Base-by-base conservation (phyloP, 2,888 invertebrate species). In the Deilephila elpenor region DNA sequence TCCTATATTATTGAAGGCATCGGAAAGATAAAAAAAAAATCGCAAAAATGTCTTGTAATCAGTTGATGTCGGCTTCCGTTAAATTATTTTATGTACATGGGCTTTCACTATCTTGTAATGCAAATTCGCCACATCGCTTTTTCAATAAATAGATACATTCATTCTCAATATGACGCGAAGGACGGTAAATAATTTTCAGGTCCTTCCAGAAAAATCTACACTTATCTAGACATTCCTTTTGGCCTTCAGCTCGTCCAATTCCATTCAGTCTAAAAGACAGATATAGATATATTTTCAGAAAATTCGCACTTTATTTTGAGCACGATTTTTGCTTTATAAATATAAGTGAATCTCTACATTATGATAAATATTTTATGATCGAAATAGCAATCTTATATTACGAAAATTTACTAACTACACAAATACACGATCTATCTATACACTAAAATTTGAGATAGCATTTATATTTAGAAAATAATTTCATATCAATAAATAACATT, bases 401-500 rank as follows among this genome's bases (percentile, higher is more conserved):
- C 76, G 74, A 78, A 59, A 74, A 82, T 80, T 82, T 79, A 74
- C 74, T 75, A 78, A 70, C 78, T 79, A 77, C 75, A 79, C 76
- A 78, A 78, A 83, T 83, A 76, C 80, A 79, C 83, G 87, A 88
- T 82, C 84, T 89, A 89, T 81, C 81, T 89, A 88, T 84, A 79
- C 82, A 81, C 88, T 92, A 91, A 82, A 87, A 88, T 86, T 88
- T 89, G 89, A 92, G 88, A 91, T 89, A 88, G 88, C 85, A 80
- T 84, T 82, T 86, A 86, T 84, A 86, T 87, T 85, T 90, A 90
- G 89, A 92, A 91, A 90, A 90, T 87, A 88, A 89, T 89, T 91
- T 90, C 86, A 89, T 86, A 88, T 89, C 59, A 74, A 73, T 88
- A 88, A 89, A 91, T 92, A 93, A 92, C 91, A 90, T 90, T 94